Percentiles rank a stretch among this genome's conserved stretches.
phyloP scores from a whole-genome alignment of 2,888 invertebrate genomes.

The Seira musarum region DNA sequence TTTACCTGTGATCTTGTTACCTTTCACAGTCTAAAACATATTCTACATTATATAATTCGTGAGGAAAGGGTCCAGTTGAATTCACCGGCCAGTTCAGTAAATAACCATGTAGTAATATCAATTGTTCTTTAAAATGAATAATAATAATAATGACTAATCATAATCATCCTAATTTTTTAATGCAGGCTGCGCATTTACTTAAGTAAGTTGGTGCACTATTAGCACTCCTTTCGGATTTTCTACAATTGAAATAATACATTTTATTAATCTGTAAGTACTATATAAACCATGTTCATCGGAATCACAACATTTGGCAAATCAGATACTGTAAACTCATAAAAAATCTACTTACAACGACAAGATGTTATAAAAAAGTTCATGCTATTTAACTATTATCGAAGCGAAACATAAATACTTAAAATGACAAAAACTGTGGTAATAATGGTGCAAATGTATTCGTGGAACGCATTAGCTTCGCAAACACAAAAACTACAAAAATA shows the following conservation, averaged over 20 bases:
- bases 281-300: conserved; percentile 17
- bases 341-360: too few species aligned
- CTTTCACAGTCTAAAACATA: background rate
- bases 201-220: background rate
- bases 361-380: too few species aligned
- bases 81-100: background rate
- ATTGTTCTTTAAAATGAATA: background rate
- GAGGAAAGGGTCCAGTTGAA: background rate
- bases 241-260: background rate
- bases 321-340: conserved; percentile 39
- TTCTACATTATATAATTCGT: background rate
- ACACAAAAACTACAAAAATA: too few species aligned
- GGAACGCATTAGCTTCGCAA: too few species aligned
- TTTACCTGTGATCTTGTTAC: too few species aligned
- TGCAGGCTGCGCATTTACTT: background rate
- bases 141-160: background rate
- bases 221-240: too few species aligned
- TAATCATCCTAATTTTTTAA: background rate
- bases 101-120: background rate
- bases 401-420: too few species aligned
- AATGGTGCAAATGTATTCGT: too few species aligned
- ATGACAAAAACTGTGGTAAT: too few species aligned
- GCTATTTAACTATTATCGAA: too few species aligned
- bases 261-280: background rate
- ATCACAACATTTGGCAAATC: conserved; percentile 59